Conservation (phyloP, 2,113 vertebrate species). For the Actinemys pallida region DNA sequence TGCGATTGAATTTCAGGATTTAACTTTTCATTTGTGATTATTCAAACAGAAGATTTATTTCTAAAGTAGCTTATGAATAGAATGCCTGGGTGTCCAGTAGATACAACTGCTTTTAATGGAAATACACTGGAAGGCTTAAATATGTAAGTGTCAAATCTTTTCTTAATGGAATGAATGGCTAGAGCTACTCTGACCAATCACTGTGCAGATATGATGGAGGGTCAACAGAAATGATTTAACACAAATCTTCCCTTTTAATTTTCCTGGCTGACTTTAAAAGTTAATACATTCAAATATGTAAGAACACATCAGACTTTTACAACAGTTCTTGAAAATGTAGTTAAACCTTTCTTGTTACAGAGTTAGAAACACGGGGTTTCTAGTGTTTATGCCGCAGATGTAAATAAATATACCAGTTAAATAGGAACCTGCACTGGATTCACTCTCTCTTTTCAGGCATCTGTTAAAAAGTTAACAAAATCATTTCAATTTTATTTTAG, state of each 20-base stretch:
- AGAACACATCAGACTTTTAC: neutral
- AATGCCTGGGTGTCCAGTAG: neutral
- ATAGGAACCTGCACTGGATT: neutral
- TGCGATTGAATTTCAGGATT: slow-evolving; percentile 45
- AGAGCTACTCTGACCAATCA: neutral
- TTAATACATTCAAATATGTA: neutral
- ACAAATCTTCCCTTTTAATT: neutral
- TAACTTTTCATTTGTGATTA: slow-evolving; percentile 51
- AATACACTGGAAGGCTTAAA: slow-evolving; percentile 40
- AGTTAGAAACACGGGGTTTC: fast-evolving
- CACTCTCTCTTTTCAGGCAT: neutral
- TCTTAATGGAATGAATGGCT: neutral
- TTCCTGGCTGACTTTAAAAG: neutral
- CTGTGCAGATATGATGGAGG: neutral
- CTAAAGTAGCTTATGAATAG: slow-evolving; percentile 43
- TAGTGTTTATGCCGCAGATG: neutral
- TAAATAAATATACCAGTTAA: neutral
- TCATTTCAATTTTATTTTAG: neutral
- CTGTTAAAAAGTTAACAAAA: neutral
- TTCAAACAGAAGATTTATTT: slow-evolving; percentile 47
- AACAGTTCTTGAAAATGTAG: neutral
- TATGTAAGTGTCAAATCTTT: neutral
- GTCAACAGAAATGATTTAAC: neutral
- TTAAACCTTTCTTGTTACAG: neutral
- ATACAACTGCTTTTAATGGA: slow-evolving; percentile 23